Conservation (phyloP, 1,140 invertebrate genomes). For the Scaptomyza graminum region DNA sequence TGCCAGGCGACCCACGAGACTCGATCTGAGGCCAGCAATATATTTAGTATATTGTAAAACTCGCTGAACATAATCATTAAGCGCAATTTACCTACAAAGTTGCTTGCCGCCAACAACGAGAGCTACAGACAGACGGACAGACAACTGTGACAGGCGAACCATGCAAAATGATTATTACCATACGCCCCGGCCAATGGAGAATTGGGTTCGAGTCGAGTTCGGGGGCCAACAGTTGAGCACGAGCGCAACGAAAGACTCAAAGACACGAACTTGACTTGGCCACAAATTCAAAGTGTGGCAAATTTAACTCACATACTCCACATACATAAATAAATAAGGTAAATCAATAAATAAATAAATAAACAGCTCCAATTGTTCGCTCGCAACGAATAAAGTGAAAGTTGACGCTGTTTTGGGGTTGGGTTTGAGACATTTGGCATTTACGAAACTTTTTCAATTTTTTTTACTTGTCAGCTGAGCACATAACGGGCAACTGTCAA, state of each 20-base stretch:
- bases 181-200: slow-evolving; percentile 52
- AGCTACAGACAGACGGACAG: background rate
- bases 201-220: slow-evolving; percentile 10
- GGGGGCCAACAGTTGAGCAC: slow-evolving; percentile 65
- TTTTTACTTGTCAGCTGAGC: slow-evolving; percentile 3
- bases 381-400: slow-evolving; percentile 42
- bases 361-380: slow-evolving; percentile 31
- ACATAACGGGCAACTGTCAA: slow-evolving; percentile 77
- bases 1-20: slow-evolving; percentile 6
- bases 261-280: slow-evolving; percentile 79
- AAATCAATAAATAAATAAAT: slow-evolving; percentile 71
- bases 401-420: slow-evolving; percentile 36
- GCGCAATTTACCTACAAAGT: slow-evolving; percentile 82
- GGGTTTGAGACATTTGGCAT: slow-evolving; percentile 37
- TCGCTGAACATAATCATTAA: slow-evolving; percentile 80
- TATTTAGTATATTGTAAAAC: slow-evolving; percentile 65
- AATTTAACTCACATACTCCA: slow-evolving; percentile 48
- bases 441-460: slow-evolving; percentile 51
- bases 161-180: slow-evolving; percentile 79
- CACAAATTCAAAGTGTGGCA: slow-evolving; percentile 79
- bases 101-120: slow-evolving; percentile 63
- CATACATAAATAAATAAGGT: slow-evolving; percentile 25
- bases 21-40: slow-evolving; percentile 19
- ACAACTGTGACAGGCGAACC: slow-evolving; percentile 11
- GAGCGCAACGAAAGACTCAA: slow-evolving; percentile 76